Base-by-base conservation (phyloP, 2,797 vertebrate genomes). In the Anguilla megastoma region DNA sequence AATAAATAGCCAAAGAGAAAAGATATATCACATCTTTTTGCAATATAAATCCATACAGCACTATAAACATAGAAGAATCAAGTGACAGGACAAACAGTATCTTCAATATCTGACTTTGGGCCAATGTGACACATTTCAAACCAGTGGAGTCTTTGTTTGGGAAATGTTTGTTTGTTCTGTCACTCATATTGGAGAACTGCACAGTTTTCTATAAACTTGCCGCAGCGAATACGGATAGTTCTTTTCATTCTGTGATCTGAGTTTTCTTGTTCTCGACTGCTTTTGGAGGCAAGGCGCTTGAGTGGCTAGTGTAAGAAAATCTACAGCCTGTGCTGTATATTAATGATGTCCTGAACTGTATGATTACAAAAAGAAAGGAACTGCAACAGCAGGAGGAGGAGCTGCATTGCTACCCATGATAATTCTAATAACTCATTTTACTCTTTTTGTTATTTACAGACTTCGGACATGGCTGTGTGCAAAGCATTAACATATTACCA, bases 261-360 rank as follows among this genome's bases (percentile, higher is more conserved):
- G 87, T 85, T 45, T 60, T 36, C 50, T 87, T 87, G 84, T 87
- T 50, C 74, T 36, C 14, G 21, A 85, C 79, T 82, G 45, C 21
- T 45, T 45, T 41, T 48, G n/a, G 79, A 82, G 45, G 18, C 45
- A 50, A 48, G 8, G 41, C 2, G 45, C 50, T 82, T 82, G 12
- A 76, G 36, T 18, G 33, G 41, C 45, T 10, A 24, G 41, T 24
- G 79, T 7, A n/a, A 50, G 27, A 82, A 82, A n/a, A 82, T 12
- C n/a, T 24, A 82, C 18, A 41, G 16, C 12, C 5, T 21, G 21
- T 48, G 0, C 9, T 69, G 63, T 69, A 82, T 24, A 76, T 48
- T n/a, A 24, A 24, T 1, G 79, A 82, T 82, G n/a, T 50, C 41
- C 21, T 50, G 41, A 48, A 82, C 33, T 76, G 33, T 41, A 18